These are phyloP conservation scores for Strigamia transsilvanica DNA, from an alignment of 2,888 invertebrate genomes.

Conservation along the genomic window DNA sequence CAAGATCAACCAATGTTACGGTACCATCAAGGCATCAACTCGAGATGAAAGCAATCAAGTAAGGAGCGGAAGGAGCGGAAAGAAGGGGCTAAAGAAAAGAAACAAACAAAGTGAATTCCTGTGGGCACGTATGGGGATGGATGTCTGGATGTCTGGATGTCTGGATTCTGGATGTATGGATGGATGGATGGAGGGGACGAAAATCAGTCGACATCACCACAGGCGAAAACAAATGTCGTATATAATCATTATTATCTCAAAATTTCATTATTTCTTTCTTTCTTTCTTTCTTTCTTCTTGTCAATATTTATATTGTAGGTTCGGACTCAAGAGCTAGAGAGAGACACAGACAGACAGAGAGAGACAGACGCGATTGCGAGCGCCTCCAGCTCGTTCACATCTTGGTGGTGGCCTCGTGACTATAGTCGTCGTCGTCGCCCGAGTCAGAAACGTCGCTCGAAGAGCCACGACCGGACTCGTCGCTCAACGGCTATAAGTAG, in stretches of 20 bases:
- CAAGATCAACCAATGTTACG: too few species aligned
- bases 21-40: too few species aligned
- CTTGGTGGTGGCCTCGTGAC: constrained; percentile 12
- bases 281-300: not conserved
- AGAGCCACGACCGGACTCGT: constrained; percentile 3
- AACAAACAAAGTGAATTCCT: too few species aligned
- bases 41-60: not conserved
- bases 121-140: too few species aligned
- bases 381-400: not conserved
- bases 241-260: not conserved
- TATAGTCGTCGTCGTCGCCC: not conserved
- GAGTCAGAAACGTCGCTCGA: not conserved
- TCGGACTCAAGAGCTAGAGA: too few species aligned
- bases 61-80: too few species aligned
- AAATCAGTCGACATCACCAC: not conserved
- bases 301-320: not conserved
- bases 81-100: too few species aligned
- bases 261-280: not conserved
- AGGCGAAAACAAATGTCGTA: not conserved
- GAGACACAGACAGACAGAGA: too few species aligned
- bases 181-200: not conserved
- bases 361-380: not conserved
- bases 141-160: too few species aligned
- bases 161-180: too few species aligned
- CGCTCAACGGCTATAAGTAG: constrained; percentile 57